A percentile compares a stretch with the other conserved stretches of the same genome.
Conservation (phyloP, 1,140 invertebrate species). For the Aphaenogaster ashmeadi region DNA sequence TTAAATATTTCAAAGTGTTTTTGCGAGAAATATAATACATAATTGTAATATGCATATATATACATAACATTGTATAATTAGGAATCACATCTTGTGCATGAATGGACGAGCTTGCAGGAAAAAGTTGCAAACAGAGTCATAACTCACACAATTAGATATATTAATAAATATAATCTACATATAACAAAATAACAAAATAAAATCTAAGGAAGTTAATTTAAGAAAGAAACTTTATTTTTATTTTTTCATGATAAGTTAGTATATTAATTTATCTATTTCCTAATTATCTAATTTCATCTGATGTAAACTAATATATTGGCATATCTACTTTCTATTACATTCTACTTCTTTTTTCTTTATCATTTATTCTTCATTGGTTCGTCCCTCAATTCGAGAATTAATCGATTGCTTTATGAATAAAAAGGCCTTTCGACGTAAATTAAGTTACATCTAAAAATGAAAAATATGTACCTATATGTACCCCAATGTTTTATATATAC, state of each 20-base stretch:
- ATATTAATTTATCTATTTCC: not conserved
- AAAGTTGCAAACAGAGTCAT: constrained; percentile 14
- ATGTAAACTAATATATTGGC: constrained; percentile 14
- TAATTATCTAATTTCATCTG: not conserved
- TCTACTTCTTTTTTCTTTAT: not conserved
- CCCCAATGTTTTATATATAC: not conserved
- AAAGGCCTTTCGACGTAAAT: not conserved
- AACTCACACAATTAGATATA: not conserved
- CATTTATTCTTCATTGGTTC: constrained; percentile 4
- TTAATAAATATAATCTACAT: constrained; percentile 34
- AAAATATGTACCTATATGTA: not conserved
- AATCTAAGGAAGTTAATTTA: not conserved
- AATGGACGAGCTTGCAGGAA: not conserved
- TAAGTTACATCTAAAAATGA: constrained; percentile 34
- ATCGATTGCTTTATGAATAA: constrained; percentile 7
- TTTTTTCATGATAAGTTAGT: not conserved
- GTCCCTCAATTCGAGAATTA: not conserved
- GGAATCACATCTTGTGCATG: not conserved
- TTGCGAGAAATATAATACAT: constrained; percentile 1
- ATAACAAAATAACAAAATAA: not conserved
- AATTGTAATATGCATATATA: constrained; percentile 23
- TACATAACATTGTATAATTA: constrained; percentile 24
- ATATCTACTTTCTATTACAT: not conserved
- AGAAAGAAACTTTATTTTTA: not conserved
- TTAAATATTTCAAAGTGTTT: constrained; percentile 21